Evolutionary conservation across 2,113 vertebrate genomes (phyloP), one percentile per base, ranked within the genome.

Genomic region (Ibidorhyncha struthersii): DNA sequence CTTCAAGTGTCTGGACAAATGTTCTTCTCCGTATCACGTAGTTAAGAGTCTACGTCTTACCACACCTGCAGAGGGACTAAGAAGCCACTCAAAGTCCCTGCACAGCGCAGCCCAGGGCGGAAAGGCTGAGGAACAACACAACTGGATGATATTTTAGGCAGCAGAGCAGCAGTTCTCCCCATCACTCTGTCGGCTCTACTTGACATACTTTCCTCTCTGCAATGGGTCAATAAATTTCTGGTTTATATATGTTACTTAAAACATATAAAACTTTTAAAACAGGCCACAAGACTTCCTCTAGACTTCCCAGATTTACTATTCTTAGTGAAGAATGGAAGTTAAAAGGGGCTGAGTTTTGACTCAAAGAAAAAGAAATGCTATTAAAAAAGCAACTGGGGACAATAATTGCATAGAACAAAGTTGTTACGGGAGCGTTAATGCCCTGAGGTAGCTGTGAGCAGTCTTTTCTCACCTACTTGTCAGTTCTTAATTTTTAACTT

Each of bases 301-400:
- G 55, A 58, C 63, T 79, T 82, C 73, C 72, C 47, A 12, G 47
- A 70, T 79, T 92, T 92, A 32, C 59, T 91, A 25, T 61, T 92
- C 70, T 80, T 43, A 55, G 61, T 26, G 55, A 95, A 93, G 26
- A 87, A 77, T 20, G 34, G 63, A 78, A 67, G 47, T 74, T 71
- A 67, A 77, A 79, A 91, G 30, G 47, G 92, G 38, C 25, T 1
- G 27, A 78, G 55, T 89, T 96, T 73, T 86, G 72, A 91, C 59
- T 95, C 55, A 74, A 53, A 89, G 59, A 86, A 82, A 79, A 86
- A 92, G 89, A 78, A 94, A 62, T 13, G 55, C 61, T 91, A 94
- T 91, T 91, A 53, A 67, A 91, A 96, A 92, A 94, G 83, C 80
- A 82, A 67, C 65, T 78, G 69, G 93, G 73, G 73, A 96, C 73